Conservation (phyloP, 1,140 invertebrate species). For the Prorops nasuta region DNA sequence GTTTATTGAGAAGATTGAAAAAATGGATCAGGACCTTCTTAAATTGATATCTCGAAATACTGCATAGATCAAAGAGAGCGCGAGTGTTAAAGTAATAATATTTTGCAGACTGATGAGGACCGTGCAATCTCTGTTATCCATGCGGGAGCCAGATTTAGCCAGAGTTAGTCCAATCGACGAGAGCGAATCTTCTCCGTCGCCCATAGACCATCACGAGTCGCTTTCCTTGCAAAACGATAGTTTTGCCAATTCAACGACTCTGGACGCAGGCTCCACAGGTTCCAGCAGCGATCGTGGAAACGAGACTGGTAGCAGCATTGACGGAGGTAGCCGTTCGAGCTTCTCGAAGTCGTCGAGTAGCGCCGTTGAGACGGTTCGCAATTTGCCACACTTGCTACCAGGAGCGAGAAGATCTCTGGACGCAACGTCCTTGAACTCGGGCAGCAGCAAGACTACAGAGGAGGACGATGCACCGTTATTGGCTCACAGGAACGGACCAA, state of each 20-base stretch:
- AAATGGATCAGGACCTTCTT: too few species aligned
- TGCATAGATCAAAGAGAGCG: too few species aligned
- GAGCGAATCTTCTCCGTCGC: slow-evolving; percentile 17
- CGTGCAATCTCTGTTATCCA: slow-evolving; percentile 65
- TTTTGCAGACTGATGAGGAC: slow-evolving; percentile 60
- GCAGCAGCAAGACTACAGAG: slow-evolving; percentile 44
- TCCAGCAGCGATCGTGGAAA: slow-evolving; percentile 17
- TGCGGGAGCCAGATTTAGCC: slow-evolving; percentile 64
- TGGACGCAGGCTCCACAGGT: slow-evolving; percentile 4
- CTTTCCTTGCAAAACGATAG: slow-evolving; percentile 19
- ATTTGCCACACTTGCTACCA: slow-evolving; percentile 24
- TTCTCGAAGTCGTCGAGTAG: slow-evolving; percentile 18
- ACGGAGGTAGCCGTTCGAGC: slow-evolving; percentile 12
- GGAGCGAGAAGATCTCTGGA: slow-evolving; percentile 41
- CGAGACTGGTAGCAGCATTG: slow-evolving; percentile 12
- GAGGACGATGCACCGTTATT: slow-evolving; percentile 24
- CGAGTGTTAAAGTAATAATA: background rate
- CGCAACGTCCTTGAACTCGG: slow-evolving; percentile 41
- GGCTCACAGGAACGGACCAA: background rate
- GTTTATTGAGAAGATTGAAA: too few species aligned
- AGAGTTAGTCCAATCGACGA: slow-evolving; percentile 41
- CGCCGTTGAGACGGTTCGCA: slow-evolving; percentile 8
- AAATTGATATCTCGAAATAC: too few species aligned
- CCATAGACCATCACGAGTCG: background rate
- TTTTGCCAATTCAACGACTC: slow-evolving; percentile 35